A percentile compares a stretch with the other conserved stretches of the same genome.
Conservation (phyloP, 1,140 invertebrate genomes). For the Papilio glaucus region DNA sequence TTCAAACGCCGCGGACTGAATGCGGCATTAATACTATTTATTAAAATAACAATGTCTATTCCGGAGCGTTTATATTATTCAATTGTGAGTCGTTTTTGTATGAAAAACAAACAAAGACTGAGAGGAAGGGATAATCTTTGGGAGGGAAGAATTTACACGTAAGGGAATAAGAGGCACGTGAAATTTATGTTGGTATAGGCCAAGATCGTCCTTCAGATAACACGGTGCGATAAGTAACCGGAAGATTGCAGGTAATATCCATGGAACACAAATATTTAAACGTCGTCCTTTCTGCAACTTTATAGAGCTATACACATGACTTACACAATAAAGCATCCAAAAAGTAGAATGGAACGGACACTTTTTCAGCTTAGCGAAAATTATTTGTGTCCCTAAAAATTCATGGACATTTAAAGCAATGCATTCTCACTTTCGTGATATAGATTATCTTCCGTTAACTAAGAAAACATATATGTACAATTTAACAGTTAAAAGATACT, state of each 20-base stretch:
- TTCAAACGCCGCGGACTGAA: constrained; percentile 62
- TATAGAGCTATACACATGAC: neutral
- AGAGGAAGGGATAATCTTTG: constrained; percentile 61
- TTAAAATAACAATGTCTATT: constrained; percentile 76
- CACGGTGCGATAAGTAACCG: constrained; percentile 53
- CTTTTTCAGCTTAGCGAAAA: too few species aligned
- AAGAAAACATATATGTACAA: neutral
- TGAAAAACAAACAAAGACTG: constrained; percentile 48
- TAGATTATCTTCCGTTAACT: neutral
- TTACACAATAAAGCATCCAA: neutral
- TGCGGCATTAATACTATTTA: constrained; percentile 74
- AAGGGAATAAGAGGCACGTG: constrained; percentile 48
- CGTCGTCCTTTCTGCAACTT: neutral
- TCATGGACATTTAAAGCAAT: neutral
- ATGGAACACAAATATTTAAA: constrained; percentile 40
- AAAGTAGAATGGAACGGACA: too few species aligned
- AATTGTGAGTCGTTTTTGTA: constrained; percentile 45
- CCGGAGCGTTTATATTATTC: constrained; percentile 54
- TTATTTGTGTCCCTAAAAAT: neutral
- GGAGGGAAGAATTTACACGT: constrained; percentile 64
- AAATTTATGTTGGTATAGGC: constrained; percentile 71
- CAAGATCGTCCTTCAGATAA: constrained; percentile 64
- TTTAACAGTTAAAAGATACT: constrained; percentile 22
- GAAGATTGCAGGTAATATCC: constrained; percentile 45
- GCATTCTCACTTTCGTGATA: too few species aligned